A percentile compares a stretch with the other conserved stretches of the same genome.
Conservation (phyloP, 2,113 vertebrate genomes). For the Ptilonorhynchus violaceus region DNA sequence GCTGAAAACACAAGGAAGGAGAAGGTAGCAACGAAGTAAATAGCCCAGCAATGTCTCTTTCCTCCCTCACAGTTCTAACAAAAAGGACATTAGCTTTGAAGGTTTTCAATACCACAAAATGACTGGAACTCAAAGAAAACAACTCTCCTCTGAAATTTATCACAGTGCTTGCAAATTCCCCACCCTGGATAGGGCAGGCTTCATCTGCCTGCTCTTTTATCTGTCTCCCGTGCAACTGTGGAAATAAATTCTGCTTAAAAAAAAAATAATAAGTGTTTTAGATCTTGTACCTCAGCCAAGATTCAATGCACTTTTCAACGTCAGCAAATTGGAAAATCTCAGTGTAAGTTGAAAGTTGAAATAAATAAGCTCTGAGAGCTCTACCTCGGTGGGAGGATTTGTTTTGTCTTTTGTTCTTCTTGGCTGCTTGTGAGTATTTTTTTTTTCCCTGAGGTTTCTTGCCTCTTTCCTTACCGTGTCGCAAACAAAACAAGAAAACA, state of each 20-base stretch:
- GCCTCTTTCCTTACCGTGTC: background rate
- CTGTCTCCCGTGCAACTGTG: background rate
- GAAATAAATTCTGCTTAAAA: background rate
- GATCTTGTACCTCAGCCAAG: constrained; percentile 20
- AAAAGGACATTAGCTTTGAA: background rate
- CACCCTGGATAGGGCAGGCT: background rate
- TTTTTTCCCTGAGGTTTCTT: background rate
- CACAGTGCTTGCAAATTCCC: background rate
- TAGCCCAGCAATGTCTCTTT: background rate
- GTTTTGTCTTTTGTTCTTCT: constrained; percentile 27
- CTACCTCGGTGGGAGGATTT: background rate
- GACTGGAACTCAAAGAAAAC: background rate
- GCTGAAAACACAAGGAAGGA: background rate
- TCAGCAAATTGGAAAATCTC: constrained; percentile 57
- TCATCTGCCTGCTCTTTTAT: background rate
- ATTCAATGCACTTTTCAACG: background rate
- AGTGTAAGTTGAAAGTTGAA: constrained; percentile 19
- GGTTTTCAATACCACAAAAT: background rate
- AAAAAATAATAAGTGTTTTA: background rate
- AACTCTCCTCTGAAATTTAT: background rate
- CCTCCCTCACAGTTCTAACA: background rate
- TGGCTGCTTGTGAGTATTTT: background rate
- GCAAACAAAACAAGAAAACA: background rate
- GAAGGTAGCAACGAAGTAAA: background rate
- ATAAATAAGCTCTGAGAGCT: constrained; percentile 38